These are phyloP conservation scores for Acleris literana DNA, from an alignment of 2,888 invertebrate species.

Conservation along the genomic window DNA sequence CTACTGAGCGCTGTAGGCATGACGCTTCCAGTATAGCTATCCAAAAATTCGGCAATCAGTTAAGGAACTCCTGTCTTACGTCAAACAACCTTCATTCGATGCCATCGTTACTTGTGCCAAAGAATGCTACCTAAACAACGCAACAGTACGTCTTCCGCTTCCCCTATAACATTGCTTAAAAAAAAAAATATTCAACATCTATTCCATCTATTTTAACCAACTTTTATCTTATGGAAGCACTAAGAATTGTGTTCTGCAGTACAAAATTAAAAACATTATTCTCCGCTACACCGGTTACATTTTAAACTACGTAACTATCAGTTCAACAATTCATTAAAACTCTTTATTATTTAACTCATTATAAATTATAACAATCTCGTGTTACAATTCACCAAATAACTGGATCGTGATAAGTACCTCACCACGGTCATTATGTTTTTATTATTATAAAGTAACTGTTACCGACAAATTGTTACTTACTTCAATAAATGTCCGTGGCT, in stretches of 20 bases:
- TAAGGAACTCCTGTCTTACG: background rate
- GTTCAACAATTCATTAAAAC: conserved; percentile 46
- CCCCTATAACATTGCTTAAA: too few species aligned
- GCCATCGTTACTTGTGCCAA: background rate
- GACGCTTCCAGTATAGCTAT: too few species aligned
- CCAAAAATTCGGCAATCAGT: too few species aligned
- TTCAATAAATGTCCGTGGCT: background rate
- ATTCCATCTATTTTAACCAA: conserved; percentile 46
- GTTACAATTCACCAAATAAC: conserved; percentile 18
- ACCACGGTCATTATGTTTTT: background rate
- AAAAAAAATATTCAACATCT: conserved; percentile 7
- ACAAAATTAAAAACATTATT: conserved; percentile 53
- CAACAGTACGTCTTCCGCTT: background rate
- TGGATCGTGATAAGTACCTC: conserved; percentile 8
- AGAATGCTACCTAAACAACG: conserved; percentile 8
- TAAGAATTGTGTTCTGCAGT: conserved; percentile 61
- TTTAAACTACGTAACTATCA: conserved; percentile 29
- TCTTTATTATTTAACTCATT: conserved; percentile 32
- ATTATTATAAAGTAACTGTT: background rate
- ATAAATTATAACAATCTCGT: conserved; percentile 26
- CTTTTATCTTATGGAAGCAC: conserved; percentile 66
- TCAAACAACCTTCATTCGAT: conserved; percentile 10
- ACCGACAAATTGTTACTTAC: background rate
- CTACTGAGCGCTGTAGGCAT: too few species aligned
- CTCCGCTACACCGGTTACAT: conserved; percentile 35